Evolutionary conservation across 2,888 invertebrate genomes (phyloP).

Genomic region (Epicampocera succincta): DNA sequence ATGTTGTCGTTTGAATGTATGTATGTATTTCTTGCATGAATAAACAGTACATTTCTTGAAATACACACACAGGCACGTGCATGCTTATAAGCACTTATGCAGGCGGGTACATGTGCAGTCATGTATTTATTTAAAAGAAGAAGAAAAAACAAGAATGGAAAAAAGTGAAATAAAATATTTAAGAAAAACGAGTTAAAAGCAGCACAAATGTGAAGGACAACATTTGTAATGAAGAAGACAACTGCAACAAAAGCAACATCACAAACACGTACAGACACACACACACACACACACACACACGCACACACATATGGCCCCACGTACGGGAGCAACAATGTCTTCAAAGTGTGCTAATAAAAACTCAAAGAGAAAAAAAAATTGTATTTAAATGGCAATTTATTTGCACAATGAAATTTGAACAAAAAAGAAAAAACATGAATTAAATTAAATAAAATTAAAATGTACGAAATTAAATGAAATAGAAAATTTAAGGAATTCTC

Average conservation of each 20-base stretch:
- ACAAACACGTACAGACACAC: slow-evolving; percentile 6
- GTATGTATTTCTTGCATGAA: slow-evolving; percentile 27
- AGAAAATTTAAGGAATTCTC: neutral
- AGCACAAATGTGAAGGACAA: slow-evolving; percentile 62
- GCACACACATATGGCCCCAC: neutral
- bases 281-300: neutral
- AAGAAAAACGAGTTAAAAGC: slow-evolving; percentile 63
- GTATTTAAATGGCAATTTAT: slow-evolving; percentile 62
- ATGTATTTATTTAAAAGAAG: slow-evolving; percentile 35
- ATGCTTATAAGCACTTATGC: neutral
- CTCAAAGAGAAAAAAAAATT: slow-evolving; percentile 30
- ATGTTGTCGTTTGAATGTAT: slow-evolving; percentile 31
- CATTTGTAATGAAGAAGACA: slow-evolving; percentile 22
- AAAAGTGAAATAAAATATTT: slow-evolving; percentile 44
- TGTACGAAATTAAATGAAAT: slow-evolving; percentile 3
- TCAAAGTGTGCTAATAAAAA: neutral
- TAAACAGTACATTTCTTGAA: slow-evolving; percentile 30
- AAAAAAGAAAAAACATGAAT: slow-evolving; percentile 19
- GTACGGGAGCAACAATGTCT: neutral
- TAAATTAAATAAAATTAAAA: slow-evolving; percentile 29
- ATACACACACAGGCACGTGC: neutral
- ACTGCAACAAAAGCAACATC: slow-evolving; percentile 17
- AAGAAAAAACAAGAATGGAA: slow-evolving; percentile 10
- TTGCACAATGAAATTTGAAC: slow-evolving; percentile 49
- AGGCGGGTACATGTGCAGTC: slow-evolving; percentile 42